Base-by-base conservation (phyloP, 2,888 invertebrate genomes). In the Plebejus anna region DNA sequence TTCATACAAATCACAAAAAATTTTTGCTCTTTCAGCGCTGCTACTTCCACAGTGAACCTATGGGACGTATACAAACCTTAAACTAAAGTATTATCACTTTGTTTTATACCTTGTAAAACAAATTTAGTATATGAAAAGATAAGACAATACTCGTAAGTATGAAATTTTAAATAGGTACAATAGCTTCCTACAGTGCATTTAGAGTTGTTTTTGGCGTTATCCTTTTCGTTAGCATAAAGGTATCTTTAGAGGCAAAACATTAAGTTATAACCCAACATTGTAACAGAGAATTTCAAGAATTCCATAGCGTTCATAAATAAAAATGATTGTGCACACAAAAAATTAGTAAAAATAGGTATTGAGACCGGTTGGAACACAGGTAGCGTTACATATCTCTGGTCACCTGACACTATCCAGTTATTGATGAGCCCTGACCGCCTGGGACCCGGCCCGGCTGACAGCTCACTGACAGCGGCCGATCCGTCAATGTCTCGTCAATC, bases 401-500 rank as follows among this genome's bases (percentile, higher is more conserved):
- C 82, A 89, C 90, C 88, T 84, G 86, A 85, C 84, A 81, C 88
- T 83, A 86, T 87, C 85, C 86, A 90, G 88, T 90, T 91, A 90
- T 91, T 90, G 89, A 91, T 90, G 90, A 87, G 85, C 81, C 82
- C 82, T 79, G 80, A 83, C 80, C 86, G 85, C 86, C 89, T 87
- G 87, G 85, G 87, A 88, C 88, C 87, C 88, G 85, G 86, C 83
- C 85, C 84, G 83, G 78, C 82, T 80, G 85, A 87, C 88, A 85
- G 84, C 83, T 82, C 83, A 89, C 86, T 89, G 91, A 91, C 91
- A 90, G 90, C 87, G 82, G 85, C 87, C 86, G 89, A 91, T 91
- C 89, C 88, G 88, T 91, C 91, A 90, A 87, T 85, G 90, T 90
- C 91, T 84, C 83, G 82, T 85, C 47, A 51, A 55, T 32, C 28